A percentile compares a stretch with the other conserved stretches of the same genome.
phyloP scores from a whole-genome alignment of 2,113 vertebrate genomes.

The Boulengeromyrus knoepffleri region DNA sequence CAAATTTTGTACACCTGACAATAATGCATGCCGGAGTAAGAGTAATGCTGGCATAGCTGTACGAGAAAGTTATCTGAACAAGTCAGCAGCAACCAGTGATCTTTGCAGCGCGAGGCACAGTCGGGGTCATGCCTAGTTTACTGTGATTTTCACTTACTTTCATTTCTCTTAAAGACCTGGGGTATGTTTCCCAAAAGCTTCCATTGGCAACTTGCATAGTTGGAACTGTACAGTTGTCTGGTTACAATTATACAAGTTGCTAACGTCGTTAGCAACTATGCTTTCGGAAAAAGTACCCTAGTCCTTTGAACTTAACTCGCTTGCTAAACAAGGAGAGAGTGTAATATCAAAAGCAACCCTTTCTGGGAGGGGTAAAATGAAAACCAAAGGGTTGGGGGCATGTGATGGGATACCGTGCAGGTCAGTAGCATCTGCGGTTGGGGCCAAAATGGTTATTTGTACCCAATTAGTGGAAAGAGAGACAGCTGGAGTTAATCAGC shows the following conservation, averaged over 20 bases:
- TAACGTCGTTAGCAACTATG: neutral
- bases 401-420: neutral
- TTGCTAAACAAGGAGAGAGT: neutral
- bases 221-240: neutral
- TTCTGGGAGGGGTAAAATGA: neutral
- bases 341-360: neutral
- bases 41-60: neutral
- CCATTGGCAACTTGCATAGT: neutral
- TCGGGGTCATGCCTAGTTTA: neutral
- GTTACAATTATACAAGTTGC: neutral
- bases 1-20: neutral
- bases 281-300: neutral
- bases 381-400: neutral
- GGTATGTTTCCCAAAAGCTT: neutral
- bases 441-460: neutral
- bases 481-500: neutral
- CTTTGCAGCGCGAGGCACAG: neutral
- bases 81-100: neutral
- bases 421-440: neutral
- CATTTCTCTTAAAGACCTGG: neutral
- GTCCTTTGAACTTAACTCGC: neutral
- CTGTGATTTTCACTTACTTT: neutral
- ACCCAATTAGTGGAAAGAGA: neutral
- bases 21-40: neutral
- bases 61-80: neutral